These are phyloP conservation scores for Microplitis manilae DNA, from an alignment of 2,888 invertebrate species.

Conservation along the genomic window DNA sequence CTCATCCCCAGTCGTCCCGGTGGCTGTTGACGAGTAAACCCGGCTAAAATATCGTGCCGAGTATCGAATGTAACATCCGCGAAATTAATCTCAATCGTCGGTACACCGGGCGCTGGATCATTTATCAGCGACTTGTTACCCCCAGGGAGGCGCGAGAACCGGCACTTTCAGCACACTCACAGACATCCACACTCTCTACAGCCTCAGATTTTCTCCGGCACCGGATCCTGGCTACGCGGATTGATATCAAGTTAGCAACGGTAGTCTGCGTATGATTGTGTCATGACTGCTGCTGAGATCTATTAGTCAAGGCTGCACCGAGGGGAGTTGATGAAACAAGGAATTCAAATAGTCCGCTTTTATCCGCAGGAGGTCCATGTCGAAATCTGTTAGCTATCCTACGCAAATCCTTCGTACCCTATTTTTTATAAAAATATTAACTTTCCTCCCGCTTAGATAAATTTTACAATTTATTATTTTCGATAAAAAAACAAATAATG, in stretches of 20 bases:
- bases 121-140: conserved; percentile 68
- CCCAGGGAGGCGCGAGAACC: conserved; percentile 46
- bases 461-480: neutral
- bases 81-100: conserved; percentile 70
- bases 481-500: conserved; percentile 16
- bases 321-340: conserved; percentile 42
- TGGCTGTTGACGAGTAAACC: conserved; percentile 17
- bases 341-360: neutral
- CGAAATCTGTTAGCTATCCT: conserved; percentile 32
- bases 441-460: neutral
- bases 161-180: conserved; percentile 13
- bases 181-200: neutral
- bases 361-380: conserved; percentile 54
- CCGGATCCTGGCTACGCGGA: conserved; percentile 48
- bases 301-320: conserved; percentile 59
- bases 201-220: conserved; percentile 6
- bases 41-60: conserved; percentile 44
- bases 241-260: conserved; percentile 67
- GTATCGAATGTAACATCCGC: conserved; percentile 42
- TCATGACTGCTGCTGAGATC: conserved; percentile 63
- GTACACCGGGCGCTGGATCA: conserved; percentile 58
- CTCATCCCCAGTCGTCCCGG: neutral
- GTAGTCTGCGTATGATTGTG: conserved; percentile 65
- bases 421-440: neutral
- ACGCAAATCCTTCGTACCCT: neutral